Conservation (phyloP, 2,797 vertebrate species). For the Myotis myotis region DNA sequence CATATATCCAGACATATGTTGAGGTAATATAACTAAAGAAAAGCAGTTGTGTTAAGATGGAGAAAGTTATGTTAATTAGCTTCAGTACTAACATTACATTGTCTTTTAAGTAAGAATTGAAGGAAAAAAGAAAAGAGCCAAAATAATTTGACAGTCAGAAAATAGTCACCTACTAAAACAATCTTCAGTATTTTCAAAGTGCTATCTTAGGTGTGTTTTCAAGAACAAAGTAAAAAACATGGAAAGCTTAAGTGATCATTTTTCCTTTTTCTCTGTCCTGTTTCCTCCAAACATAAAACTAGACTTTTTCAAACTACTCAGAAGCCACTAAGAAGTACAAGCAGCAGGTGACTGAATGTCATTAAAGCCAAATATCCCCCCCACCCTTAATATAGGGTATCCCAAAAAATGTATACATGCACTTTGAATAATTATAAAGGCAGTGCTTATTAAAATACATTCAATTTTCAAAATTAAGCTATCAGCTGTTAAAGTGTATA, state of each 20-base stretch:
- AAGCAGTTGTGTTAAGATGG: conserved; percentile 36
- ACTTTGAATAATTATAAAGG: too few species aligned
- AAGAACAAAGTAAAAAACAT: conserved; percentile 32
- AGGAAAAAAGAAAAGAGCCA: not conserved
- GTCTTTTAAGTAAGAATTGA: conserved; percentile 43
- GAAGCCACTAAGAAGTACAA: not conserved
- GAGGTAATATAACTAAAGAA: conserved; percentile 19
- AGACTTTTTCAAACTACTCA: not conserved
- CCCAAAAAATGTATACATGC: too few species aligned
- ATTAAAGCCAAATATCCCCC: not conserved
- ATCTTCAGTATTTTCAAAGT: conserved; percentile 57
- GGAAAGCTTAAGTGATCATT: not conserved
- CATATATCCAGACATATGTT: not conserved
- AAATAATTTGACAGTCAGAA: conserved; percentile 30
- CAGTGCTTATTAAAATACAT: too few species aligned
- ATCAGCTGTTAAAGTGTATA: too few species aligned
- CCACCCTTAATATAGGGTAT: not conserved
- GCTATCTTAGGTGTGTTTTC: not conserved
- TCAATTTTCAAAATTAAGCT: too few species aligned
- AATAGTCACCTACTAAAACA: conserved; percentile 40
- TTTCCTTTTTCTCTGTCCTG: not conserved
- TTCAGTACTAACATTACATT: not conserved
- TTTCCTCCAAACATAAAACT: conserved; percentile 20
- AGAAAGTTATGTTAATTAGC: conserved; percentile 33
- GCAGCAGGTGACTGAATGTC: not conserved